Evolutionary conservation across 2,888 invertebrate genomes (phyloP), one percentile per base, ranked within the genome.

Genomic region (Caradrina clavipalpis): DNA sequence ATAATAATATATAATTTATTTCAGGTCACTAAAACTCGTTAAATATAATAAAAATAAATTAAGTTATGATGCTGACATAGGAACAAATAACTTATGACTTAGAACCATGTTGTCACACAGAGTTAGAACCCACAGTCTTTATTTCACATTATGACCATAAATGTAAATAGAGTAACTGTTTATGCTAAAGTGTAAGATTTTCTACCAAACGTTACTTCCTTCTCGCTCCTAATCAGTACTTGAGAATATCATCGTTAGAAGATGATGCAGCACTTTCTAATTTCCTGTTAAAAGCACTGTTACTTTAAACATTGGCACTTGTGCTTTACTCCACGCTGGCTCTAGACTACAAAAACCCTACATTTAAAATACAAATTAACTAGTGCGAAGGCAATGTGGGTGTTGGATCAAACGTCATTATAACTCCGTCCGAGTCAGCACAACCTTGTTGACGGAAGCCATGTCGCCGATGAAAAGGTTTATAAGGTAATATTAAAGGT

Each of bases 251-350:
- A 49, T 55, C 26, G 50, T 42, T 42, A 45, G 21, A 39, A 15
- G 39, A 53, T 74, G 78, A 81, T 17, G n/a, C 49, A 57, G 71
- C 66, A 80, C 75, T 81, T 81, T 78, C 71, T 78, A 61, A 56
- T 69, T 63, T 80, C 75, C 80, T 56, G 78, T 80, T 81, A 80
- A 61, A 69, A 22, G 58, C 42, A 71, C 78, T 75, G 82, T 78
- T 81, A 80, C 21, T 63, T 62, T 63, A 61, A 80, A 70, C 59
- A 71, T 49, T 70, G 54, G 19, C 21, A 35, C 31, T 61, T 31
- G 57, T 39, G 3, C 8, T 39, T 53, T 57, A 49, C 55, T 57
- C 31, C 0, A 45, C 45, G 15, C 17, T 45, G 45, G 45, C 45
- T 15, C 42, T 35, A 21, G 19, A 51, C 19, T 21, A n/a, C 26